phyloP scores from a whole-genome alignment of 2,888 invertebrate genomes.

The Aporophyla nigra region DNA sequence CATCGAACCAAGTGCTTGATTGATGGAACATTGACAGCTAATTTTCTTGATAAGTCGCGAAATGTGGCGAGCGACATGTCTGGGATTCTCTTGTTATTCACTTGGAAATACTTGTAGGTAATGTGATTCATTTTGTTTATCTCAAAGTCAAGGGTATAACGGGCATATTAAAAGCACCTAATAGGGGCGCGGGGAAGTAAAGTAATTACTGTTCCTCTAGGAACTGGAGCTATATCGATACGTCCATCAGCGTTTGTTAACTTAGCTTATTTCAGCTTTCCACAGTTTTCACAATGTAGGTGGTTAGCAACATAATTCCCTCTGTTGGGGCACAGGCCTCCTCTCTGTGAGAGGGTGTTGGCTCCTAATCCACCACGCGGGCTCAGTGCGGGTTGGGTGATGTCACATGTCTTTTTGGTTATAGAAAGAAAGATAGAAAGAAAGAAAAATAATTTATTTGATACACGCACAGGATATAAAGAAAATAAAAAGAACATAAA shows the following conservation, averaged over 20 bases:
- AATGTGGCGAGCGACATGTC: conserved; percentile 8
- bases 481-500: too few species aligned
- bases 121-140: conserved; percentile 68
- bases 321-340: too few species aligned
- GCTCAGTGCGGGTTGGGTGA: too few species aligned
- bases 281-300: not conserved
- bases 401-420: too few species aligned
- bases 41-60: conserved; percentile 50
- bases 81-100: conserved; percentile 33
- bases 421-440: too few species aligned
- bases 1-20: conserved; percentile 34
- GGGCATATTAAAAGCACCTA: conserved; percentile 2
- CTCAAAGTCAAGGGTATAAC: conserved; percentile 53
- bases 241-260: not conserved
- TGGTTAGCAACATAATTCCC: not conserved
- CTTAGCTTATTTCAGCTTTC: not conserved
- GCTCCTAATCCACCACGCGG: too few species aligned
- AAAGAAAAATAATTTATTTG: too few species aligned
- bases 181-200: not conserved
- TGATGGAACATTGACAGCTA: conserved; percentile 30
- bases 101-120: conserved; percentile 10
- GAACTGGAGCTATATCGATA: not conserved
- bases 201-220: not conserved
- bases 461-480: too few species aligned
- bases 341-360: too few species aligned